These are phyloP conservation scores for Aphrophora alni DNA, from an alignment of 2,888 invertebrate genomes.

Conservation along the genomic window DNA sequence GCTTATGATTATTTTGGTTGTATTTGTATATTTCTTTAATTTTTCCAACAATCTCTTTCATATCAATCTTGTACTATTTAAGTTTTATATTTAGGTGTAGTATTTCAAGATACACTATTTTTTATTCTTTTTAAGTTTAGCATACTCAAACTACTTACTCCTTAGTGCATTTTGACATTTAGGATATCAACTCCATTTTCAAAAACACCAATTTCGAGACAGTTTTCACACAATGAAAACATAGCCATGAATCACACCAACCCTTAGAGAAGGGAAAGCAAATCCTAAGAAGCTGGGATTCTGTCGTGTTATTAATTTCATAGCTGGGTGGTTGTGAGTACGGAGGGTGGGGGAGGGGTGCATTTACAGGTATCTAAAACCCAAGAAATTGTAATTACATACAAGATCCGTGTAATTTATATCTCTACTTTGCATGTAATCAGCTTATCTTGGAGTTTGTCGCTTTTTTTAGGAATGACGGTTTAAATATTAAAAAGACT, in stretches of 20 bases:
- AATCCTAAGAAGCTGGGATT: conserved; percentile 17
- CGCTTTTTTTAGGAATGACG: no score
- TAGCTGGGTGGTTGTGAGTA: conserved; percentile 25
- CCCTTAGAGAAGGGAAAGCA: conserved; percentile 28
- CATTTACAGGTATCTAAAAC: background rate
- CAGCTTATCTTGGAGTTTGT: background rate
- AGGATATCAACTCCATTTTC: no score
- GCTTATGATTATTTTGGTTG: no score
- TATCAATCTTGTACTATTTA: no score
- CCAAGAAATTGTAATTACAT: conserved; percentile 26
- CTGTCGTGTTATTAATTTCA: conserved; percentile 35
- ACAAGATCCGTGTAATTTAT: background rate
- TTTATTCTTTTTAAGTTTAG: no score
- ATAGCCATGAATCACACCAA: background rate
- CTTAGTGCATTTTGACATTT: no score
- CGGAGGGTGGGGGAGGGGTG: background rate
- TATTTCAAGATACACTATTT: no score
- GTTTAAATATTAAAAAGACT: no score
- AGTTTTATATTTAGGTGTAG: no score
- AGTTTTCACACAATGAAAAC: background rate
- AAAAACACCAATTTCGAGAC: background rate
- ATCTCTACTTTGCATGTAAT: background rate
- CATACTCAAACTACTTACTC: no score
- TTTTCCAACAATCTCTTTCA: no score
- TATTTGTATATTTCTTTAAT: no score